Base-by-base conservation (phyloP, 2,113 vertebrate genomes). In the Prunella himalayana region DNA sequence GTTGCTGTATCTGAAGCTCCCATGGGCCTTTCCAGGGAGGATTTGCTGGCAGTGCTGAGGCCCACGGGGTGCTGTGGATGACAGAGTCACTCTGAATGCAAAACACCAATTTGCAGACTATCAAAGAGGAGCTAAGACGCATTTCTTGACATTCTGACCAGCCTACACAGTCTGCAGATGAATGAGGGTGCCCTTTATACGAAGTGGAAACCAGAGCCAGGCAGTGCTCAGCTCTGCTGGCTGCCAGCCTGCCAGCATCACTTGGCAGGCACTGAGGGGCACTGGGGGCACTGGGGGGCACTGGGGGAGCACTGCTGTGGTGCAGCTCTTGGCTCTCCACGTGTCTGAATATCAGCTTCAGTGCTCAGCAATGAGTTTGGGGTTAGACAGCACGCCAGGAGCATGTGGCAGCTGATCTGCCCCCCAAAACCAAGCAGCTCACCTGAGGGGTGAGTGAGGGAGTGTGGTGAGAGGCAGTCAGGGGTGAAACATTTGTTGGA, bases 101-200 rank as follows among this genome's bases (percentile, higher is more conserved):
- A 68, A 92, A 54, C 50, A 71, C 83, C 82, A 50, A 53, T 81
- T 65, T 93, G 80, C 91, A 91, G 90, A 39, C 82, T 73, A 82
- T 78, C 85, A 83, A 70, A 85, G 89, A 75, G 87, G 86, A 94
- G 9, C 89, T 85, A 23, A 95, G 94, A 96, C 8, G 23, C 88
- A 11, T 91, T 92, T 61, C 94, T 93, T 90, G 96, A 94, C 93
- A 85, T 94, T 91, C 64, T 0, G 25, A 86, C 80, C 95, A 88
- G 90, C 88, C 92, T 59, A 96, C 95, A 54, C 92, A 73, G 93
- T 95, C 92, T 96, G 95, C 90, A 96, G 90, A 72, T 60, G 90
- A 92, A 94, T 93, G 94, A 95, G 94, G 24, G 41, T 88, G 88
- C 91, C 93, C 94, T 96, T 95, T 96, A 79, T 66, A 3, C 0